These are phyloP conservation scores for Busseola fusca DNA, from an alignment of 2,888 invertebrate genomes.

Conservation along the genomic window DNA sequence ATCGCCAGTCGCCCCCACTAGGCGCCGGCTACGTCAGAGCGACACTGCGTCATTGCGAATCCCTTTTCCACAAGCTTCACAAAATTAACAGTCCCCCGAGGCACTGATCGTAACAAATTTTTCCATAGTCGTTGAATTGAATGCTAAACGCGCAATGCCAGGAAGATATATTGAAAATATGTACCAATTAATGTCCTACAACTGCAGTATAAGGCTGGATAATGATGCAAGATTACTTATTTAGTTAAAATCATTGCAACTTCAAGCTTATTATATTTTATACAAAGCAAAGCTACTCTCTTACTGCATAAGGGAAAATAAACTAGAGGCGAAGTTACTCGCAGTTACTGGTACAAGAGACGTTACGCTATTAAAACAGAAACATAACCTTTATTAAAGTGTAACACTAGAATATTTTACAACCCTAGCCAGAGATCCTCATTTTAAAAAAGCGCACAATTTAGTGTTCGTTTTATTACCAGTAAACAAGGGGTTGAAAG, in stretches of 20 bases:
- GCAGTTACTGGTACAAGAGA: neutral
- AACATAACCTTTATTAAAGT: slow-evolving; percentile 19
- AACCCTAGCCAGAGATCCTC: slow-evolving; percentile 8
- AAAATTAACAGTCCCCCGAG: slow-evolving; percentile 68
- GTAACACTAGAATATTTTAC: slow-evolving; percentile 17
- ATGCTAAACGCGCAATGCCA: slow-evolving; percentile 15
- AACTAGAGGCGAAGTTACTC: slow-evolving; percentile 13
- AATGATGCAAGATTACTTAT: slow-evolving; percentile 1
- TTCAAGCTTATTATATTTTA: slow-evolving; percentile 13
- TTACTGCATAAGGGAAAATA: slow-evolving; percentile 17
- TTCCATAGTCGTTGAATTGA: slow-evolving; percentile 16
- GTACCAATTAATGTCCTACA: neutral
- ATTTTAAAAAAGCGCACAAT: slow-evolving; percentile 29
- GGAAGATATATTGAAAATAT: slow-evolving; percentile 1
- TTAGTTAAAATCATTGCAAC: slow-evolving; percentile 7
- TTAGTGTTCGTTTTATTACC: slow-evolving; percentile 34
- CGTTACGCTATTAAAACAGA: neutral
- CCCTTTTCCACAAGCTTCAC: slow-evolving; percentile 67
- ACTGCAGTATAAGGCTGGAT: neutral
- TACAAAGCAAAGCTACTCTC: slow-evolving; percentile 13
- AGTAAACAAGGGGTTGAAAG: slow-evolving; percentile 55
- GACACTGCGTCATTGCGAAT: slow-evolving; percentile 81
- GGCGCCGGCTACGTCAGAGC: slow-evolving; percentile 82
- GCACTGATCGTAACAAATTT: slow-evolving; percentile 47
- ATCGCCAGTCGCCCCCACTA: slow-evolving; percentile 81